Percentiles rank a stretch among this genome's conserved stretches.
Evolutionary conservation across 1,140 invertebrate species (phyloP).

Genomic region (Pomphorhynchus laevis): DNA sequence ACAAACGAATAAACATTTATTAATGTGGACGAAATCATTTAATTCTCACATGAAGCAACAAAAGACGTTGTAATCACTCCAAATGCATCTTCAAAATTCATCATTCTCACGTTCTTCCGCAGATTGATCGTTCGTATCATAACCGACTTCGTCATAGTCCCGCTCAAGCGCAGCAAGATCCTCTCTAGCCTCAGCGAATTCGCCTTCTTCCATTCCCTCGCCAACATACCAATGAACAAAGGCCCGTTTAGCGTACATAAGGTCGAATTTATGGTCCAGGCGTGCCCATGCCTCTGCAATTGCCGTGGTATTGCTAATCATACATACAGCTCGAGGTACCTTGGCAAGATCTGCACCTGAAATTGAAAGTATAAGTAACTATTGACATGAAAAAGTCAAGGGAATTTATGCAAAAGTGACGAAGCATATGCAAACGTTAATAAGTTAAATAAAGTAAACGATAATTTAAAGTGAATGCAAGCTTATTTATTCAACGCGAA

Average conservation of each 20-base stretch:
- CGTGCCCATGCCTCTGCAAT: conserved; percentile 33
- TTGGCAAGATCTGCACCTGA: conserved; percentile 43
- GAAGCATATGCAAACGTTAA: too few relatives aligned
- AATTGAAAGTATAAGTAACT: conserved; percentile 22
- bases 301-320: conserved; percentile 35
- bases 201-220: conserved; percentile 39
- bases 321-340: conserved; percentile 43
- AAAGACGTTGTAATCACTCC: too few relatives aligned
- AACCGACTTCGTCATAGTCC: conserved; percentile 31
- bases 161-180: conserved; percentile 31
- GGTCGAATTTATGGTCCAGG: conserved; percentile 30
- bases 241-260: conserved; percentile 37
- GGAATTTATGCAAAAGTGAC: too few relatives aligned
- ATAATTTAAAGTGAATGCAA: too few relatives aligned
- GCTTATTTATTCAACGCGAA: too few relatives aligned
- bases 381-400: too few relatives aligned
- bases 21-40: too few relatives aligned
- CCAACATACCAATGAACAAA: conserved; percentile 41
- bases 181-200: conserved; percentile 35
- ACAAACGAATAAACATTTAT: too few relatives aligned
- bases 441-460: too few relatives aligned
- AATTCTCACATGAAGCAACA: too few relatives aligned
- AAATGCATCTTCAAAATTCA: too few relatives aligned
- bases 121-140: conserved; percentile 22
- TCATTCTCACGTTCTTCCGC: conserved; percentile 24